Evolutionary conservation across 2,797 vertebrate genomes (phyloP), one percentile per base, ranked within the genome.

Genomic region (Sphenodon punctatus): DNA sequence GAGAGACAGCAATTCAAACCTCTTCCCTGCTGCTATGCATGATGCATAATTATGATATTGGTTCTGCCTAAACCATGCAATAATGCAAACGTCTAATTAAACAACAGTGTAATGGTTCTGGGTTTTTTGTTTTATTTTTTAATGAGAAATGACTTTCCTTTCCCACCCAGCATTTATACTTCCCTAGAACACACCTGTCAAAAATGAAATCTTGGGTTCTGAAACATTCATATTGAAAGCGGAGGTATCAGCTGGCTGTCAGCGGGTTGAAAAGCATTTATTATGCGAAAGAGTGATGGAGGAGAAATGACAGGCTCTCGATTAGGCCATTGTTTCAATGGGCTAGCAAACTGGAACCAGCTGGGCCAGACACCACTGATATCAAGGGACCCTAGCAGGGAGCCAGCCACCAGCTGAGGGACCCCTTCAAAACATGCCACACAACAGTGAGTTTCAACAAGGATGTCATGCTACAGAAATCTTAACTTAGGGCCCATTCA

Each of bases 171-270:
- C 74, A 13, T 79, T 88, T 85, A 76, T 22, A 76, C 68, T 67
- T 84, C 78, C 76, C 76, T 88, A 63, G 72, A 85, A 75, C 53
- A 7, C 58, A 77, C 76, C 88, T 88, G 78, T 88, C 86, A 86
- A 56, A 81, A 88, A 79, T 53, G 66, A 85, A 87, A 82, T 74
- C 90, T 90, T 75, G 2, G 49, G 58, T 78, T 85, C 79, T 75
- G 76, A 83, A 83, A 69, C 27, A 13, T 76, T 80, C 43, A 63
- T 82, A 78, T 91, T 87, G 85, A 83, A 90, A 92, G 41, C 56
- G 7, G 3, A 0, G 1, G 22, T 17, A 78, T 46, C 67, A 38
- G 84, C 2, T 0, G 55, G 45, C 78, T 79, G 84, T 63, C 79
- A 65, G 65, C 38, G 30, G 30, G 19, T 8, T 39, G 39, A 5